Percentiles rank a stretch among this genome's conserved stretches.
Evolutionary conservation across 1,140 invertebrate genomes (phyloP).

Genomic region (Potamilus streckersoni): DNA sequence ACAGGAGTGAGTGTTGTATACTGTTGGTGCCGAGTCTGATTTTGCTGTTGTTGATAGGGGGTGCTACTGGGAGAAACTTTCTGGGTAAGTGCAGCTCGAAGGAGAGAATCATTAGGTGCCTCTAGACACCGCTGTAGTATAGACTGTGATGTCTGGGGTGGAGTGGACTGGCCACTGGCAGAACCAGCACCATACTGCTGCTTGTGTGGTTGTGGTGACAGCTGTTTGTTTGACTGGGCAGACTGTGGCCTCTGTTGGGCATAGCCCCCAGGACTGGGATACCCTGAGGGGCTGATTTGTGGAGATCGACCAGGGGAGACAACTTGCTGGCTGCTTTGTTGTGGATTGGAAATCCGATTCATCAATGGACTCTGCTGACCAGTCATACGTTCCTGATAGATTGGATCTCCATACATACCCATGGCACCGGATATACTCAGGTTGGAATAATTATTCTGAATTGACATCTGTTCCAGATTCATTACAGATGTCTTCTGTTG

Average conservation of each 20-base stretch:
- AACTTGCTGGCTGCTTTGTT: constrained; percentile 9
- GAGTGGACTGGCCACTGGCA: constrained; percentile 8
- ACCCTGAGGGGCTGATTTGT: constrained; percentile 48
- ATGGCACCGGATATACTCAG: constrained; percentile 16
- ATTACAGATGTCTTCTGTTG: constrained; percentile 25
- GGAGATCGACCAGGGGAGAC: constrained; percentile 40
- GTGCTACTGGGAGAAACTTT: constrained; percentile 25
- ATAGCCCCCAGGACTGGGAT: constrained; percentile 20
- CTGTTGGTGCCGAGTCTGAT: neutral
- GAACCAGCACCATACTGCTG: too few species aligned
- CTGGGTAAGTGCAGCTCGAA: constrained; percentile 53
- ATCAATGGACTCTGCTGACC: constrained; percentile 25
- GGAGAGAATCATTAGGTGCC: constrained; percentile 50
- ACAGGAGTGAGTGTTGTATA: constrained; percentile 14
- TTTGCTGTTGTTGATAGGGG: constrained; percentile 5
- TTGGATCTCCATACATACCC: constrained; percentile 22
- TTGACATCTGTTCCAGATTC: constrained; percentile 12
- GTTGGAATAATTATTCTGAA: constrained; percentile 12
- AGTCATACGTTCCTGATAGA: constrained; percentile 33
- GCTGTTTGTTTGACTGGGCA: constrained; percentile 35
- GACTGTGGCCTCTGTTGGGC: constrained; percentile 14
- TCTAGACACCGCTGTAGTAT: constrained; percentile 46
- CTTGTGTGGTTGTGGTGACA: constrained; percentile 8
- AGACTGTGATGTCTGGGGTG: constrained; percentile 27
- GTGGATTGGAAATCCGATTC: constrained; percentile 19